Evolutionary conservation across 2,888 invertebrate genomes (phyloP).

Genomic region (Odontothrips loti): DNA sequence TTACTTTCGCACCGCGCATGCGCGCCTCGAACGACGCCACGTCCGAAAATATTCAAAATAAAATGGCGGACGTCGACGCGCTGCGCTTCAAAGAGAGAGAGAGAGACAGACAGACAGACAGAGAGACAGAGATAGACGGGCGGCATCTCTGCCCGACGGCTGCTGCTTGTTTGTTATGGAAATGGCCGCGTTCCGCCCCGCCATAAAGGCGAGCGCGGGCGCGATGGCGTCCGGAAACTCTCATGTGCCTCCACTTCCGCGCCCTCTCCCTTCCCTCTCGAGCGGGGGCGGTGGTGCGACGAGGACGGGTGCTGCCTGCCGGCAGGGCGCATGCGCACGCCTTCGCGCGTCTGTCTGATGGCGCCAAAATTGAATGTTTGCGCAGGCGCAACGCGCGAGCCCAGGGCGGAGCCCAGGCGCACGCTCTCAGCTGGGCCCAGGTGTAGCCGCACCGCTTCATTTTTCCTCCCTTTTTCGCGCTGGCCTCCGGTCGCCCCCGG

Average conservation of each 20-base stretch:
- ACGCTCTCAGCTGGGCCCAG: not conserved
- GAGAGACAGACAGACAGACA: not conserved
- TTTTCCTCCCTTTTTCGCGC: not conserved
- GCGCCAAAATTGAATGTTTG: conserved; percentile 25
- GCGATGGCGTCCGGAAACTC: too few species aligned
- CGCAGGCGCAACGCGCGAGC: conserved; percentile 2
- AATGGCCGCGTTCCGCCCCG: not conserved
- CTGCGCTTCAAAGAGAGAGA: not conserved
- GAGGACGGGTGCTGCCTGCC: too few species aligned
- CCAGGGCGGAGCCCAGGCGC: not conserved
- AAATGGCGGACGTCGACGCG: too few species aligned
- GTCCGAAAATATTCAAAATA: too few species aligned
- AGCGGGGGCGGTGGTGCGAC: not conserved
- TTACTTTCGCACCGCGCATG: too few species aligned
- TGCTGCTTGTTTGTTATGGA: not conserved
- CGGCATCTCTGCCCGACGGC: not conserved
- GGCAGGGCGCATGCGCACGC: too few species aligned
- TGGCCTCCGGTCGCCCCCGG: too few species aligned
- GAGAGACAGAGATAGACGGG: not conserved
- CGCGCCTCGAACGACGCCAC: not conserved
- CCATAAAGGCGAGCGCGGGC: not conserved
- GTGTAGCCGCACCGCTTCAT: not conserved
- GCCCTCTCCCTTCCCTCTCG: not conserved
- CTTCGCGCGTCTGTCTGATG: not conserved
- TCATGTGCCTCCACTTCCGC: too few species aligned